A percentile compares a stretch with the other conserved stretches of the same genome.
These are phyloP conservation scores for Xiphophorus maculatus DNA, from an alignment of 2,113 vertebrate genomes.

Conservation along the genomic window DNA sequence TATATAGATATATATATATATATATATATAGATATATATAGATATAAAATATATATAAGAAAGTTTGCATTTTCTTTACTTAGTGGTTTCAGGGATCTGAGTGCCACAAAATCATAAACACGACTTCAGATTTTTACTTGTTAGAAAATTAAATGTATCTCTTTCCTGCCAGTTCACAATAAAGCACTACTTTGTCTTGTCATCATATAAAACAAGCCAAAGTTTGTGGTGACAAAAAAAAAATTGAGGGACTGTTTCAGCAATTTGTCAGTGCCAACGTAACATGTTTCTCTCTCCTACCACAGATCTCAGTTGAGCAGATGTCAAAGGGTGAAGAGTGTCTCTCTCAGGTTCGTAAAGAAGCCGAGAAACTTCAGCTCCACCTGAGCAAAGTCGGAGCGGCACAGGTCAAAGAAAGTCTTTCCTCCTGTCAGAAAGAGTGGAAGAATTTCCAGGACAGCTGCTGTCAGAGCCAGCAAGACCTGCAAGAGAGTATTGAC, in stretches of 20 bases:
- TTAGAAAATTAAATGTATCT: no score
- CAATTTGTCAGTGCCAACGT: neutral
- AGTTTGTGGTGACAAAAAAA: no score
- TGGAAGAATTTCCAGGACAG: conserved; percentile 85
- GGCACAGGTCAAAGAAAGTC: conserved; percentile 84
- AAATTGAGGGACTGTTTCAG: neutral
- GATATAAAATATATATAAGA: no score
- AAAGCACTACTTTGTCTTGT: no score
- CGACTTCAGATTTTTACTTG: no score
- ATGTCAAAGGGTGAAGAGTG: conserved; percentile 82
- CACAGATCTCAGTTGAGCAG: conserved; percentile 81
- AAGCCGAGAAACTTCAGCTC: conserved; percentile 85
- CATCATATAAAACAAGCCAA: no score
- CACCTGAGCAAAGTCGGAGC: conserved; percentile 85
- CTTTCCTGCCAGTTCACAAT: no score
- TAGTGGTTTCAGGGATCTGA: no score
- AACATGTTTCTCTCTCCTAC: neutral
- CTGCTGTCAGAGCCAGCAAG: conserved; percentile 83
- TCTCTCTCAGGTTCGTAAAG: conserved; percentile 82
- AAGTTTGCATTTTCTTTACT: no score
- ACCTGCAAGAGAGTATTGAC: conserved; percentile 84
- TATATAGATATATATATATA: no score
- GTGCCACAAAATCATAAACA: no score
- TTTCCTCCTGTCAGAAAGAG: conserved; percentile 84
- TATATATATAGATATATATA: no score